Evolutionary conservation across 2,888 invertebrate species (phyloP).

Genomic region (Andrena dorsata): DNA sequence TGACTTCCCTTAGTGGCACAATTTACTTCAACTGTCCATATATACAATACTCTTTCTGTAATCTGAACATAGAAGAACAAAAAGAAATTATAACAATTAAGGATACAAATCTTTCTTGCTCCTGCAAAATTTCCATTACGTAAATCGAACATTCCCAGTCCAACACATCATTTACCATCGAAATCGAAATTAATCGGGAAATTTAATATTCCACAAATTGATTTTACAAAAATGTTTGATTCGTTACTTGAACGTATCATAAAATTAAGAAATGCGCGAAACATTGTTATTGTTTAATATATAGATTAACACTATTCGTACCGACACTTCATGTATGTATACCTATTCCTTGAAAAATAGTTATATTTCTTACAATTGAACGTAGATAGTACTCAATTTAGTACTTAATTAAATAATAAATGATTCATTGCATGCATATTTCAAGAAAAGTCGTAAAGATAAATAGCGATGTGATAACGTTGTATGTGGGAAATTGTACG

Average conservation of each 20-base stretch:
- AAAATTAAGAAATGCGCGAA: not conserved
- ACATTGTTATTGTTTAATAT: not conserved
- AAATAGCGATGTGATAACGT: too few relatives aligned
- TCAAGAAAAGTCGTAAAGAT: too few relatives aligned
- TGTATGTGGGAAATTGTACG: too few relatives aligned
- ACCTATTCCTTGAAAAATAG: too few relatives aligned
- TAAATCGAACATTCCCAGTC: conserved; percentile 52
- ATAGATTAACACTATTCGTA: too few relatives aligned
- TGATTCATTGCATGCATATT: too few relatives aligned
- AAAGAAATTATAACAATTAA: conserved; percentile 19
- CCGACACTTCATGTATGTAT: too few relatives aligned
- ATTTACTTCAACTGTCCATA: conserved; percentile 28
- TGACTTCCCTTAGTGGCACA: conserved; percentile 8
- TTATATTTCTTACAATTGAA: too few relatives aligned
- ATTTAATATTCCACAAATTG: not conserved
- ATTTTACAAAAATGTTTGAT: not conserved
- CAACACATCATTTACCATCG: conserved; percentile 37
- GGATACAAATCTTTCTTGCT: conserved; percentile 26
- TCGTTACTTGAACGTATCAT: not conserved
- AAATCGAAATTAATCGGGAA: not conserved
- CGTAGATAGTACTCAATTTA: too few relatives aligned
- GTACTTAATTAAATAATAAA: too few relatives aligned
- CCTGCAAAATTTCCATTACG: conserved; percentile 16
- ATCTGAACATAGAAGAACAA: conserved; percentile 4
- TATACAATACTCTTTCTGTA: not conserved